A percentile compares a stretch with the other conserved stretches of the same genome.
Conservation (phyloP, 2,113 vertebrate genomes). For the Elephas maximus region DNA sequence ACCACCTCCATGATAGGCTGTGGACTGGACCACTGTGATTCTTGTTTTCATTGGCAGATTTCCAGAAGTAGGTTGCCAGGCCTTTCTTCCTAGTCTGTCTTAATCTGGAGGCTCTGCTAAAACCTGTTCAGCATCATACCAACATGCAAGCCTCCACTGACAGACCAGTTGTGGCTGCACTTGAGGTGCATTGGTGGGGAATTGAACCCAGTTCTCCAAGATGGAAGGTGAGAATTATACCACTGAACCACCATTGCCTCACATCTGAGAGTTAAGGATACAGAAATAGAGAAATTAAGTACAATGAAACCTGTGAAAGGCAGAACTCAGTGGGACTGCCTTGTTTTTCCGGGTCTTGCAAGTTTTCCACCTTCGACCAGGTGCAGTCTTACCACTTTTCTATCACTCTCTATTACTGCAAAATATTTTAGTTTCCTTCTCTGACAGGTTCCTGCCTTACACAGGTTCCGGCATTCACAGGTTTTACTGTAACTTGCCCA, state of each 20-base stretch:
- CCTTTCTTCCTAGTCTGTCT: not conserved
- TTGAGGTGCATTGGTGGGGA: not conserved
- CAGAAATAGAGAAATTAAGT: not conserved
- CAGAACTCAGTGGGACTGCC: not conserved
- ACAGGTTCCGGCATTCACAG: not conserved
- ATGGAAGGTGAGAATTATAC: not conserved
- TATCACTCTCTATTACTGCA: not conserved
- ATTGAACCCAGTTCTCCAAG: not conserved
- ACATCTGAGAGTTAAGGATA: not conserved
- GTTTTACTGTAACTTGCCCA: not conserved
- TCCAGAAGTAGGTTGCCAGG: not conserved
- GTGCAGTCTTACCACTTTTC: not conserved
- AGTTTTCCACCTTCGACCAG: not conserved
- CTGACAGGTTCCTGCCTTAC: not conserved
- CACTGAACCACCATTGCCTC: not conserved
- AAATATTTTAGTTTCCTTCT: not conserved
- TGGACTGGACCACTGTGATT: too few relatives aligned
- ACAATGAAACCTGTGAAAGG: not conserved
- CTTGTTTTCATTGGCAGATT: not conserved
- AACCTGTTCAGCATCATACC: not conserved
- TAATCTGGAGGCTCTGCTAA: not conserved
- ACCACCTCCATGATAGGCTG: not conserved
- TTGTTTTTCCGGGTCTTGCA: not conserved
- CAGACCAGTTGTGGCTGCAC: not conserved
- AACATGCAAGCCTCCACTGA: not conserved